Conservation (phyloP, 2,888 invertebrate species). For the Eupelmus urozonus region DNA sequence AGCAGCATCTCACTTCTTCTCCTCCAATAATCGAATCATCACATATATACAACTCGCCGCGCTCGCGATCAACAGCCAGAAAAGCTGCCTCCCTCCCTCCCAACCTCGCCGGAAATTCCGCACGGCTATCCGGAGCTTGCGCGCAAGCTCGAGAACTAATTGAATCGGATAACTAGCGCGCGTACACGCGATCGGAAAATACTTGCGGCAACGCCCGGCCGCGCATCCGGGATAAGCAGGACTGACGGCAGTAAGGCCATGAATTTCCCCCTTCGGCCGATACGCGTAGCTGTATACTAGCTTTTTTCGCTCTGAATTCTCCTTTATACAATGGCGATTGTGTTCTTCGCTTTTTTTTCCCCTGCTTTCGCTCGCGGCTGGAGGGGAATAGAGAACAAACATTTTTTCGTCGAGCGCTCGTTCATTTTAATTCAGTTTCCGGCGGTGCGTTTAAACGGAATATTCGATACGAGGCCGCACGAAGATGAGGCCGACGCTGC, state of each 20-base stretch:
- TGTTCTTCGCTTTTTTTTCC: too few species aligned
- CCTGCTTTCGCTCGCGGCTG: too few species aligned
- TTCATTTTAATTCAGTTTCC: neutral
- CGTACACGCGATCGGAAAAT: conserved; percentile 43
- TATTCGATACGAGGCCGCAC: neutral
- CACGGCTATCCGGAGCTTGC: neutral
- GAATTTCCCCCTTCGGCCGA: too few species aligned
- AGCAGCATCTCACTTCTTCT: too few species aligned
- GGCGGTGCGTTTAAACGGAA: neutral
- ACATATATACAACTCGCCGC: too few species aligned
- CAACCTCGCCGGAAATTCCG: conserved; percentile 18
- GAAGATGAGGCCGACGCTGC: neutral
- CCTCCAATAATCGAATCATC: too few species aligned
- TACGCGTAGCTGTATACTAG: neutral
- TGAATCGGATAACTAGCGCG: conserved; percentile 46
- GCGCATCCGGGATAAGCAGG: neutral
- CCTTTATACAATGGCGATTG: neutral
- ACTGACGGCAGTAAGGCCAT: neutral
- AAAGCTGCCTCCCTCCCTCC: too few species aligned
- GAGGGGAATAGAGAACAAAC: neutral
- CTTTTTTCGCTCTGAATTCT: neutral
- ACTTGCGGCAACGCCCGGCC: conserved; percentile 8
- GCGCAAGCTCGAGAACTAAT: conserved; percentile 35
- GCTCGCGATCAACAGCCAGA: too few species aligned
- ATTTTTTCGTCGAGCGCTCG: neutral